Evolutionary conservation across 2,888 invertebrate genomes (phyloP).

Genomic region (Actias luna): DNA sequence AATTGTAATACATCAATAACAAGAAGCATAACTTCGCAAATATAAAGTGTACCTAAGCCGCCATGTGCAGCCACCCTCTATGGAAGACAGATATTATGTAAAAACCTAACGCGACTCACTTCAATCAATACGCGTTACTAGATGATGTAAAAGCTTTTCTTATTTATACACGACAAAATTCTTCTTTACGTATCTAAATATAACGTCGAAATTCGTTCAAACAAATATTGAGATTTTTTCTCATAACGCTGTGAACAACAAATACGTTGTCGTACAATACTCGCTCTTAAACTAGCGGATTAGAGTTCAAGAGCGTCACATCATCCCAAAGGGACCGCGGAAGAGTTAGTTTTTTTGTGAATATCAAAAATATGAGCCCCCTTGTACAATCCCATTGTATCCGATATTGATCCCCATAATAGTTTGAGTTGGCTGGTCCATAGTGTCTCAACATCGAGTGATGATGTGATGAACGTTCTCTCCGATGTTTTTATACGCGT

Average conservation of each 20-base stretch:
- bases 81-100: conserved; percentile 79
- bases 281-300: conserved; percentile 51
- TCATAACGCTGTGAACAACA: conserved; percentile 65
- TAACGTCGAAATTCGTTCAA: conserved; percentile 42
- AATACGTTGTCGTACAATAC: conserved; percentile 56
- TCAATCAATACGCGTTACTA: conserved; percentile 80
- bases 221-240: conserved; percentile 50
- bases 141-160: conserved; percentile 76
- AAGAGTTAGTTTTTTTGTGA: conserved; percentile 79
- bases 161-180: conserved; percentile 37
- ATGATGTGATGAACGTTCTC: conserved; percentile 56
- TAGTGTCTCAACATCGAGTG: conserved; percentile 71
- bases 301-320: conserved; percentile 43
- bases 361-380: conserved; percentile 81
- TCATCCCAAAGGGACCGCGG: conserved; percentile 52
- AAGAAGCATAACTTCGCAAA: conserved; percentile 37
- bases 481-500: not conserved
- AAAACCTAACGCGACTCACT: conserved; percentile 79
- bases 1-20: conserved; percentile 4
- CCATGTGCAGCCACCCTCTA: conserved; percentile 63
- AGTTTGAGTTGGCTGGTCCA: conserved; percentile 73
- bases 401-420: conserved; percentile 79
- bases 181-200: conserved; percentile 36
- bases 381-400: conserved; percentile 79
- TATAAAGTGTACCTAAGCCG: conserved; percentile 47